Conservation (phyloP, 2,888 invertebrate species). For the Thera britannica region DNA sequence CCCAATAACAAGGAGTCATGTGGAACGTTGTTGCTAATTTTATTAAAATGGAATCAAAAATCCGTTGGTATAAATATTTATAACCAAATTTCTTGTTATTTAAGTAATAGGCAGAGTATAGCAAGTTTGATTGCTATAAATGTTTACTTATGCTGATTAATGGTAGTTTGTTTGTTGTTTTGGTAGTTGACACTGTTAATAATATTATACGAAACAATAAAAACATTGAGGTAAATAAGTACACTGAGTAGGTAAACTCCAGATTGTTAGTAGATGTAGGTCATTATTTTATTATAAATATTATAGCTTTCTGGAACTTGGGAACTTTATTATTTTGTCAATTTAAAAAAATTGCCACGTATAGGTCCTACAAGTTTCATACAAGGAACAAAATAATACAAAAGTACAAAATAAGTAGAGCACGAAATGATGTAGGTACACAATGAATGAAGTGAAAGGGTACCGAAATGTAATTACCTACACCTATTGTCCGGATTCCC, state of each 20-base stretch:
- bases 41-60: too few species aligned
- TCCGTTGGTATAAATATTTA: too few species aligned
- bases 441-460: constrained; percentile 83
- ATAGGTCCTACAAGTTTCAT: constrained; percentile 30
- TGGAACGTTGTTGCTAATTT: too few species aligned
- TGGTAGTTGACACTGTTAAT: not conserved
- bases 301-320: not conserved
- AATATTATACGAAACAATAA: not conserved
- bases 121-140: too few species aligned
- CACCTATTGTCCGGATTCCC: constrained; percentile 48
- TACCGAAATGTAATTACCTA: constrained; percentile 60
- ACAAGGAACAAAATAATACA: constrained; percentile 51
- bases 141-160: too few species aligned
- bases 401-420: constrained; percentile 76
- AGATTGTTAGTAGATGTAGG: constrained; percentile 3
- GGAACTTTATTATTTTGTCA: not conserved
- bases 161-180: not conserved
- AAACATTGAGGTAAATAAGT: not conserved
- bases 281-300: constrained; percentile 1
- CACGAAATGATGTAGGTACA: constrained; percentile 75
- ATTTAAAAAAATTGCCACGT: constrained; percentile 32
- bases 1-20: too few species aligned
- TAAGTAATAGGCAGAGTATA: too few species aligned
- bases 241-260: not conserved
- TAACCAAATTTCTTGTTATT: too few species aligned